These are phyloP conservation scores for Tetrax tetrax DNA, from an alignment of 2,113 vertebrate species.

Conservation along the genomic window DNA sequence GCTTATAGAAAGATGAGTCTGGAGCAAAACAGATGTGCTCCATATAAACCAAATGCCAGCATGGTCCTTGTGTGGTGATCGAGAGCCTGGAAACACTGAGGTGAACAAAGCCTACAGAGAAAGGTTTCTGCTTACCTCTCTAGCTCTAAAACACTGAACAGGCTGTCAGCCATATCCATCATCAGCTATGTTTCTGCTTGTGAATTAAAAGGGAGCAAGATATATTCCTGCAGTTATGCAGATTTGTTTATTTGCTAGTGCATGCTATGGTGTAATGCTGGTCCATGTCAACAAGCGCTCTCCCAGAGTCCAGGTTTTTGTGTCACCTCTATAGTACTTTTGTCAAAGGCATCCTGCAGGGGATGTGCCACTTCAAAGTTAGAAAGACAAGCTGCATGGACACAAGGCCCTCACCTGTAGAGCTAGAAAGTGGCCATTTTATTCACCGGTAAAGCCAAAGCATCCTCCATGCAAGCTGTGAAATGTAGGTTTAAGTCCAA, in stretches of 20 bases:
- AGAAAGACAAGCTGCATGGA: background rate
- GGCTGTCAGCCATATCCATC: background rate
- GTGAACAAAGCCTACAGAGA: background rate
- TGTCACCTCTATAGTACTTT: background rate
- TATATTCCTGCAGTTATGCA: background rate
- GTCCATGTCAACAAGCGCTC: rapidly evolving
- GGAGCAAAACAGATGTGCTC: background rate
- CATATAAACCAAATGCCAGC: background rate
- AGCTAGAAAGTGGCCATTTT: background rate
- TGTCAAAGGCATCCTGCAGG: background rate
- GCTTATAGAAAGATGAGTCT: background rate
- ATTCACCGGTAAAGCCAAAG: background rate
- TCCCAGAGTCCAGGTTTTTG: background rate
- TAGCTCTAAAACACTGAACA: background rate
- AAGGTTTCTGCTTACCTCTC: background rate
- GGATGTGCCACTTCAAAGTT: background rate
- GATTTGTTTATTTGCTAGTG: background rate
- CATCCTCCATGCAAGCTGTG: background rate
- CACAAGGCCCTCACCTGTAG: rapidly evolving
- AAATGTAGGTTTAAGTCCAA: background rate
- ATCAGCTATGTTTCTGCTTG: background rate
- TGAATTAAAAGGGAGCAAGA: background rate
- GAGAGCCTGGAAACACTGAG: background rate
- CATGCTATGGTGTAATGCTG: background rate
- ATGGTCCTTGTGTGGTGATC: rapidly evolving